These are phyloP conservation scores for Nomada flava DNA, from an alignment of 2,888 invertebrate species.

Conservation along the genomic window DNA sequence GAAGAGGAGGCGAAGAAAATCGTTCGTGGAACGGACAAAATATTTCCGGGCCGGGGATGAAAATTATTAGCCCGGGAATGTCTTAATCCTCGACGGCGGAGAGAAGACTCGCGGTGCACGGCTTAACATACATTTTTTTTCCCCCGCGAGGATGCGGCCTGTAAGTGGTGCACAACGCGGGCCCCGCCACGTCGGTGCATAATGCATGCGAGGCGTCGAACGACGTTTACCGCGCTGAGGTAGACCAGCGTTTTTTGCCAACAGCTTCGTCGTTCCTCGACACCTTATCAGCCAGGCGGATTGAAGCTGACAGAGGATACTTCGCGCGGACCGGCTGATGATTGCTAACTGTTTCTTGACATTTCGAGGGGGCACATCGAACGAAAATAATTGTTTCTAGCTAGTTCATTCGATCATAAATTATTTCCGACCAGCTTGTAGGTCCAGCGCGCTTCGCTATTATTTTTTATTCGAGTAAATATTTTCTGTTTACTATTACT, in stretches of 20 bases:
- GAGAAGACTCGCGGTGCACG: constrained; percentile 72
- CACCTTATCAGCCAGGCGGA: constrained; percentile 40
- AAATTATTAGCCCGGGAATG: constrained; percentile 83
- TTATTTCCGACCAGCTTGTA: too few relatives aligned
- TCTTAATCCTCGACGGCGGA: constrained; percentile 79
- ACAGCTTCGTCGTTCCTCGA: constrained; percentile 9
- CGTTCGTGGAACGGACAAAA: constrained; percentile 74
- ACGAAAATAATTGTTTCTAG: background rate
- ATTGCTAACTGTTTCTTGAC: background rate
- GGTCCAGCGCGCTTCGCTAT: too few relatives aligned
- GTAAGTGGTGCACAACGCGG: constrained; percentile 51
- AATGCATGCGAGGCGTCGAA: constrained; percentile 62
- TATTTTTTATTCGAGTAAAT: too few relatives aligned
- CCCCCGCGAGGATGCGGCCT: constrained; percentile 44
- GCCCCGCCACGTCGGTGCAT: constrained; percentile 52
- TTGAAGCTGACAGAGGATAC: background rate
- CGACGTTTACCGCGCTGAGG: constrained; percentile 51
- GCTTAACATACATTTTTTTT: constrained; percentile 76
- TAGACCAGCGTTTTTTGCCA: constrained; percentile 31
- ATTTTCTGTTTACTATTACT: too few relatives aligned
- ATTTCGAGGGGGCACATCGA: background rate
- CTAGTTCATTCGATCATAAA: too few relatives aligned
- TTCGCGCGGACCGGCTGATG: background rate
- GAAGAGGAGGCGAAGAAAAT: background rate
- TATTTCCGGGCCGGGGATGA: constrained; percentile 75